Evolutionary conservation across 30 jellyfish, hydroid and myxozoan genomes (phyloP), one percentile per base, ranked within the genome.

Genomic region (Turritopsis dohrnii): DNA sequence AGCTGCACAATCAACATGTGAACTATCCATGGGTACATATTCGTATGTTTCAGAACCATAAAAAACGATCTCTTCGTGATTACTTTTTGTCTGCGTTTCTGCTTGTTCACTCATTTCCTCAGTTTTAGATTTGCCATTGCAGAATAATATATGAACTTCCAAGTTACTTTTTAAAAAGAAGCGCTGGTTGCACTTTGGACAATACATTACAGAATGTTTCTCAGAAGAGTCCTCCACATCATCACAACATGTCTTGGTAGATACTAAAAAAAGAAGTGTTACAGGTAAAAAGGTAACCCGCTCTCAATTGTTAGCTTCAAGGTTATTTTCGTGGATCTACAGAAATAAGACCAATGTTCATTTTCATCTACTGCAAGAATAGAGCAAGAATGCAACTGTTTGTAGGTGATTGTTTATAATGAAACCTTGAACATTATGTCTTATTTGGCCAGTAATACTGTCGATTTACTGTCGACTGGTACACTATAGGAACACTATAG

Each of bases 91-190:
- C 9, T 17, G 83, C 9, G 85, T 22, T 28, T n/a, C 79, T 18
- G 28, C 80, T 29, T 79, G 27, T 13, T 16, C 1, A 13, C 19
- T 23, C 0, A 9, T 30, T 13, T 74, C 60, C 21, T 8, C 0
- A 21, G 16, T 27, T 74, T 26, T 74, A n/a, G 28, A 22, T 74
- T 74, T 26, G 0, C 83, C 85, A n/a, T 75, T 75, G 29, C 85
- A 79, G 52, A 79, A 79, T 79, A 79, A 22, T 52, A 53, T 52
- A 53, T 79, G 85, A 30, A 79, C 81, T 21, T 79, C 85, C 29
- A n/a, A 16, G 53, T 79, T 79, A 52, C 85, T 79, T 53, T 79
- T 79, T 29, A 79, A 53, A 29, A 25, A 79, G 26, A 79, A 79
- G 16, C 79, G 81, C 22, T 79, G 77, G 29, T 53, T 29, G 28